Base-by-base conservation (phyloP, 92 coral and sea anemone species). In the Diadumene lineata region DNA sequence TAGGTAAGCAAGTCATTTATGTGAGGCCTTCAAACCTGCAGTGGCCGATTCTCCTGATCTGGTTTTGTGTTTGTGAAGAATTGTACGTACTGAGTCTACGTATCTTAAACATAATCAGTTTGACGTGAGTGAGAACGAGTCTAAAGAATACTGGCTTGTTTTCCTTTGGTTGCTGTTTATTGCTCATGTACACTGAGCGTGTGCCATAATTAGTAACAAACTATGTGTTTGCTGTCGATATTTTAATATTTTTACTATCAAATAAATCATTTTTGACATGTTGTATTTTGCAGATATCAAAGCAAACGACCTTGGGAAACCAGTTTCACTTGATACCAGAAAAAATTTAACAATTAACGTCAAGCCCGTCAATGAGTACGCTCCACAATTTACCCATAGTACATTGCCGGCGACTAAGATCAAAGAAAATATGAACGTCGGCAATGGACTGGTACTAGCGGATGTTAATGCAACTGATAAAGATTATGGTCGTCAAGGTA, bases 401-500 rank as follows among this genome's bases (percentile, higher is more conserved):
- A 38, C 57, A 30, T 81, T 83, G 34, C 81, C 65, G 43, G 3
- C n/a, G 17, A 28, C 85, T n/a, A 73, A 26, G 48, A 72, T 85
- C 58, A 73, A 73, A 61, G 90, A 89, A 72, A 69, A 89, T 53
- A 46, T 60, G 22, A 43, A 43, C 11, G 72, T 79, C 43, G 86
- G 89, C 24, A 60, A 19, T 72, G 82, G 82, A 68, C 66, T 85
- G 64, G 84, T 60, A 31, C 73, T 89, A 68, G 62, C 81, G 25
- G 90, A 85, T 50, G 79, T 89, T 23, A 81, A 89, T 74, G 93
- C 93, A 51, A 85, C 87, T 17, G 93, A 89, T 69, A 64, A 23
- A 15, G 93, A 89, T 74, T 85, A 74, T 30, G 93, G 93, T 48
- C 43, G 19, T 51, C 93, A 89, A 85, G 93, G 93, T 89, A 70